These are phyloP conservation scores for Eubasilissa regina DNA, from an alignment of 1,140 invertebrate genomes.

Conservation along the genomic window DNA sequence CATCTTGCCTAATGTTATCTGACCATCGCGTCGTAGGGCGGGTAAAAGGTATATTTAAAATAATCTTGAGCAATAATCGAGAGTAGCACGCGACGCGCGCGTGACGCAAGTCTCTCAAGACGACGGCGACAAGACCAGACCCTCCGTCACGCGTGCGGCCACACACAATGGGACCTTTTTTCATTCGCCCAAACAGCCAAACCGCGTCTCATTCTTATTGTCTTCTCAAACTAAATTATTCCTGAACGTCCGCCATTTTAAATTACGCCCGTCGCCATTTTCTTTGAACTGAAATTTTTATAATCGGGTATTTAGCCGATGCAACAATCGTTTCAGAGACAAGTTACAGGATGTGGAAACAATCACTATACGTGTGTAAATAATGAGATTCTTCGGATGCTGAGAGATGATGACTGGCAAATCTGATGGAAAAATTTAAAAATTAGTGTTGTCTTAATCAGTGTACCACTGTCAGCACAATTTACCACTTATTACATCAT, in stretches of 20 bases:
- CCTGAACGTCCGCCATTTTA: conserved; percentile 23
- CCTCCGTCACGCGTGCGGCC: conserved; percentile 25
- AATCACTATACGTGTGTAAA: background rate
- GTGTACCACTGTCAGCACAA: no score
- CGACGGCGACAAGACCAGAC: conserved; percentile 2
- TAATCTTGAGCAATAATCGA: no score
- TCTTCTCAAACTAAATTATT: conserved; percentile 23
- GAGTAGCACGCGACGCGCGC: background rate
- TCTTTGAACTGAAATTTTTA: conserved; percentile 2
- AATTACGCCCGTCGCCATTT: conserved; percentile 12
- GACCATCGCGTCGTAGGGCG: no score
- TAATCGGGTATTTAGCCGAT: background rate
- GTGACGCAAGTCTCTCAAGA: conserved; percentile 3
- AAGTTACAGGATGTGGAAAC: conserved; percentile 3
- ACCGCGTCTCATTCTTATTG: background rate
- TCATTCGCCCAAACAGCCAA: background rate
- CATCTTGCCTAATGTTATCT: no score
- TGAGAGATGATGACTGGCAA: no score
- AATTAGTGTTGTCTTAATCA: no score
- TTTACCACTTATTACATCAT: no score
- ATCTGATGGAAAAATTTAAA: no score
- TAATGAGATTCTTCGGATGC: no score
- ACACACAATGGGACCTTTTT: conserved; percentile 26
- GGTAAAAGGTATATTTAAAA: no score
- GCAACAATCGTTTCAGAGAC: background rate